Conservation (phyloP, 1,140 invertebrate species). For the Teleogryllus occipitalis region DNA sequence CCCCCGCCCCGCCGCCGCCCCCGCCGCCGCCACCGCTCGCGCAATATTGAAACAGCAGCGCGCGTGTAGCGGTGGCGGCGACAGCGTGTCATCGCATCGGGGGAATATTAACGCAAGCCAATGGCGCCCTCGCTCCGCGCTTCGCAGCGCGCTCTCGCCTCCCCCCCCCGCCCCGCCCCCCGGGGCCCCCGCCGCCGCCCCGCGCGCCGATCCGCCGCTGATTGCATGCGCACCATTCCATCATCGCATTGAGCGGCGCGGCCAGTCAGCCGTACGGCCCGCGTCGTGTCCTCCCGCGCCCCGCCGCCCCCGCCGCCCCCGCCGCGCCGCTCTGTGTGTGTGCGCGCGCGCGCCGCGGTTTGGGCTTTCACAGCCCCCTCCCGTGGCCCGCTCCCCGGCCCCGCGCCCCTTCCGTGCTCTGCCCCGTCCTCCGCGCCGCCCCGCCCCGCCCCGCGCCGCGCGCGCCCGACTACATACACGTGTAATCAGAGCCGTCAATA, state of each 20-base stretch:
- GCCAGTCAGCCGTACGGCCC: neutral
- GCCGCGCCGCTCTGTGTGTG: neutral
- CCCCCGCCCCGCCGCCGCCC: too few species aligned
- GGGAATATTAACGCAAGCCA: constrained; percentile 3
- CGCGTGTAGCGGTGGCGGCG: neutral
- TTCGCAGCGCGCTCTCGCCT: neutral
- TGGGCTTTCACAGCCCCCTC: neutral
- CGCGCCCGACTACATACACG: neutral
- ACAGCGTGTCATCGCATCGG: neutral
- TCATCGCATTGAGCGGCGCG: neutral
- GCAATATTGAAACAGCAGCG: constrained; percentile 3
- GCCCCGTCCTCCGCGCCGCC: too few species aligned
- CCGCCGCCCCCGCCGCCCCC: too few species aligned
- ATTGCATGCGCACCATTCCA: neutral
- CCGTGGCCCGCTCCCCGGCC: too few species aligned
- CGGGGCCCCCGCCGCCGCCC: too few species aligned
- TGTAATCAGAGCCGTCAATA: neutral
- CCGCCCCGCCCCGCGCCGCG: too few species aligned
- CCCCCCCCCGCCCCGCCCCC: too few species aligned
- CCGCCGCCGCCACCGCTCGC: neutral
- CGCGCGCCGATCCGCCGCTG: constrained; percentile 1
- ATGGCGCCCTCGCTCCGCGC: neutral
- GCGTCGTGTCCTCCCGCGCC: too few species aligned
- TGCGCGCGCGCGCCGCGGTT: too few species aligned
- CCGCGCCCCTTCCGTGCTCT: too few species aligned